These are phyloP conservation scores for Sphyrna mokarran DNA, from an alignment of 2,113 vertebrate genomes.

Conservation along the genomic window DNA sequence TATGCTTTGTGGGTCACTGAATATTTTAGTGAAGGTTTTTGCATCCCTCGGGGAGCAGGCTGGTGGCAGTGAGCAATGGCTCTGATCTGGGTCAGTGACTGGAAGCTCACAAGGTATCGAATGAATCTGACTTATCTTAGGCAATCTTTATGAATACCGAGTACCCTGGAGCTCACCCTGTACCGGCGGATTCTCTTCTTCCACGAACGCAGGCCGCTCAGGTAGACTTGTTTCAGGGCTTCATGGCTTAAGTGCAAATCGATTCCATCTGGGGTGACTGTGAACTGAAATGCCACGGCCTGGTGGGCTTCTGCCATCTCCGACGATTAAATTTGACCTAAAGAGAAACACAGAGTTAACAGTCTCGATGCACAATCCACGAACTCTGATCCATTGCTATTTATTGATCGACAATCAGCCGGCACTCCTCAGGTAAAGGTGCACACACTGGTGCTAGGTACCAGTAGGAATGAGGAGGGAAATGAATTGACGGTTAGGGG, in stretches of 20 bases:
- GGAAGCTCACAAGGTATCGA: background rate
- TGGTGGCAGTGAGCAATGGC: background rate
- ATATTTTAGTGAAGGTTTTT: background rate
- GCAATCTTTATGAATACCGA: no score
- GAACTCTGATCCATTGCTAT: background rate
- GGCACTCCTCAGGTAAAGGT: background rate
- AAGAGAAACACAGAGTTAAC: background rate
- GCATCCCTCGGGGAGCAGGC: background rate
- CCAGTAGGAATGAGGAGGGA: background rate
- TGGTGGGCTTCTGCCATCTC: constrained; percentile 92
- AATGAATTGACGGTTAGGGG: background rate
- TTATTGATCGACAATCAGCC: background rate
- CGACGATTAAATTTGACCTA: background rate
- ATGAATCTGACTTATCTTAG: background rate
- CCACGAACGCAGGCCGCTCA: constrained; percentile 75
- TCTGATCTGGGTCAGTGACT: background rate
- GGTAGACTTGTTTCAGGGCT: constrained; percentile 78
- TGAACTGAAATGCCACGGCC: constrained; percentile 94
- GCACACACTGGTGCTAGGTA: background rate
- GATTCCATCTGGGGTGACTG: constrained; percentile 81
- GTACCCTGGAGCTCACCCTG: constrained; percentile 64
- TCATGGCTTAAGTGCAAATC: constrained; percentile 79
- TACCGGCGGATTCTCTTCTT: constrained; percentile 77
- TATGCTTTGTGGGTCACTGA: background rate
- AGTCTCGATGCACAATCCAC: background rate